Base-by-base conservation (phyloP, 2,888 invertebrate species). In the Ctenicera cuprea region DNA sequence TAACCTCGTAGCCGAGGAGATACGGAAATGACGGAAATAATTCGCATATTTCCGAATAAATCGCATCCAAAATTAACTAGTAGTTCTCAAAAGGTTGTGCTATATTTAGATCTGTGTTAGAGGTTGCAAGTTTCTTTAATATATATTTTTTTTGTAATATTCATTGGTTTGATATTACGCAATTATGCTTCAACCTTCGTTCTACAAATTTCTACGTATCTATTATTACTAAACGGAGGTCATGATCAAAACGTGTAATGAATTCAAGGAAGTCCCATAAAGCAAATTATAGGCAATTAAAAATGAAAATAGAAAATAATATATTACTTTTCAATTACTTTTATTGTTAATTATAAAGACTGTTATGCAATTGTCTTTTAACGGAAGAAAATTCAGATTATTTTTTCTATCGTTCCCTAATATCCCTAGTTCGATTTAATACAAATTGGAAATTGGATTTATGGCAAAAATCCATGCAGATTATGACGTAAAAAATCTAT, bases 1-100 rank as follows among this genome's bases (percentile, higher is more conserved):
- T 68, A 59, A 41, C 67, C 67, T 68, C 59, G 57, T 26, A 33
- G 33, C 59, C 38, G 45, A 30, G 45, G 43, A 41, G 30, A 48
- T 45, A 20, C 33, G 41, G 30, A 43, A 45, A 22, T 11, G 48
- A 16, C 67, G 67, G 67, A 59, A 59, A 59, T 59, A 59, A 59
- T 43, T 38, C 59, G 67, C 45, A 26, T 48, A 48, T 45, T 48
- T 68, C 67, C 67, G 43, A 45, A 43, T 11, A 30, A 18, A 68
- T 37, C 59, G 4, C 38, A 3, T 22, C 59, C 59, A 33, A 45
- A 48, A 54, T 41, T 52, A 37, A 18, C 14, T 9, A 12, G 52
- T 20, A 26, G 22, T 22, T 54, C 54, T 43, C 14, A 14, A 30
- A 54, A 54, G 30, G 26, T 30, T 11, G 30, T n/a, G 26, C 30